Evolutionary conservation across 2,113 vertebrate genomes (phyloP).

Genomic region (Brachyistius frenatus): DNA sequence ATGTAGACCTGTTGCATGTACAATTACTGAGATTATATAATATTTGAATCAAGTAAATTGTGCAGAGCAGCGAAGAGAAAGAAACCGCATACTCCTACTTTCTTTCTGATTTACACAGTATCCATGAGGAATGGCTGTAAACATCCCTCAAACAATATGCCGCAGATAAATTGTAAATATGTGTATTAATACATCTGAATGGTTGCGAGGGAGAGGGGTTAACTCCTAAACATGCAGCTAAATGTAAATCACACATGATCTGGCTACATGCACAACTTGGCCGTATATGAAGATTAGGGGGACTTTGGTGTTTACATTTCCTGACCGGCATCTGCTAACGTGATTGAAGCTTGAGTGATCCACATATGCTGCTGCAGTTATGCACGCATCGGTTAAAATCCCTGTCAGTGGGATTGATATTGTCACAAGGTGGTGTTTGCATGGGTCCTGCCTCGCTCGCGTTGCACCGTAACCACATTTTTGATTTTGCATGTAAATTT

Average conservation of each 20-base stretch:
- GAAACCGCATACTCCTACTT: neutral
- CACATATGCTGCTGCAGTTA: conserved; percentile 42
- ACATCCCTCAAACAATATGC: neutral
- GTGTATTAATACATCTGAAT: neutral
- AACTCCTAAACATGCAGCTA: neutral
- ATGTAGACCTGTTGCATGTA: neutral
- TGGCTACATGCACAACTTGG: conserved; percentile 14
- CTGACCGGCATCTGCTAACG: conserved; percentile 39
- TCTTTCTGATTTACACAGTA: neutral
- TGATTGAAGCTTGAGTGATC: conserved; percentile 18
- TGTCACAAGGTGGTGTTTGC: conserved; percentile 39
- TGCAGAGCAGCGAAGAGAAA: neutral
- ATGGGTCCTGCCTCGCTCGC: neutral
- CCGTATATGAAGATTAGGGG: conserved; percentile 7
- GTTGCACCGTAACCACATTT: neutral
- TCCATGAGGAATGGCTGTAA: no score
- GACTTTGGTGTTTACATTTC: conserved; percentile 20
- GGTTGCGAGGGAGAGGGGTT: no score
- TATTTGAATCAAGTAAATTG: neutral
- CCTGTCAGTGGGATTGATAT: conserved; percentile 14
- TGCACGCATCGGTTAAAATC: conserved; percentile 19
- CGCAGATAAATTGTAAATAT: neutral
- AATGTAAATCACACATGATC: neutral
- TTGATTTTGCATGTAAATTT: conserved; percentile 28
- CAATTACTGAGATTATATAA: neutral